These are phyloP conservation scores for Campoletis sonorensis DNA, from an alignment of 1,140 invertebrate genomes.

Conservation along the genomic window DNA sequence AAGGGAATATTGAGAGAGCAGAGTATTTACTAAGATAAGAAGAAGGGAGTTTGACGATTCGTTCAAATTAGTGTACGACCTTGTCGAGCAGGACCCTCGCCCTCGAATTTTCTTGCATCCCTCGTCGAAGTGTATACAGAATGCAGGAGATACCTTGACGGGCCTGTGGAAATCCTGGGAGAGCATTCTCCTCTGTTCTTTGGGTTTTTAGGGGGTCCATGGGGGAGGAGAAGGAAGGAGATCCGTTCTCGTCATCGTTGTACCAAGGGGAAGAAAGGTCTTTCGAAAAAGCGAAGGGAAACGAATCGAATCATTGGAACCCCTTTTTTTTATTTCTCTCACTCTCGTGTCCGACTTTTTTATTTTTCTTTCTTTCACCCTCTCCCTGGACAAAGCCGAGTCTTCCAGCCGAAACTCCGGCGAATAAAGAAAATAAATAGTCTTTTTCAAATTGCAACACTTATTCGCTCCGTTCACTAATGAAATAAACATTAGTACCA, in stretches of 20 bases:
- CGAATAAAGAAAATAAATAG: constrained; percentile 41
- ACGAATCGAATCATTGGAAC: constrained; percentile 46
- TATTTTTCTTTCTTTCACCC: constrained; percentile 17
- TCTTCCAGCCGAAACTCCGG: too few relatives aligned
- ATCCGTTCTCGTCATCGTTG: not conserved
- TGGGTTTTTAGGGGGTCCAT: constrained; percentile 17
- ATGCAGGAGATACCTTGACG: constrained; percentile 44
- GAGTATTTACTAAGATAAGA: constrained; percentile 20
- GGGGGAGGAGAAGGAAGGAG: not conserved
- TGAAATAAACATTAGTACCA: constrained; percentile 40
- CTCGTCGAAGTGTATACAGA: constrained; percentile 42
- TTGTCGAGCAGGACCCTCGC: constrained; percentile 35
- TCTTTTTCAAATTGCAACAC: constrained; percentile 38
- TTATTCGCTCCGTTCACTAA: constrained; percentile 9
- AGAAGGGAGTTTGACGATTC: constrained; percentile 44
- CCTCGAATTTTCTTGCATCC: constrained; percentile 33
- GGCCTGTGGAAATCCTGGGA: constrained; percentile 42
- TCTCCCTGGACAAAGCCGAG: constrained; percentile 14
- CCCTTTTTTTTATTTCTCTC: constrained; percentile 43
- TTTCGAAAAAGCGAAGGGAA: constrained; percentile 38
- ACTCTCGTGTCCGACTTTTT: not conserved
- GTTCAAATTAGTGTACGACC: constrained; percentile 45
- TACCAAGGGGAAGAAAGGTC: constrained; percentile 11
- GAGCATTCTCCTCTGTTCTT: constrained; percentile 35
- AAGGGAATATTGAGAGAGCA: not conserved